Evolutionary conservation across 2,797 vertebrate species (phyloP), one percentile per base, ranked within the genome.

Genomic region (Nasua narica): DNA sequence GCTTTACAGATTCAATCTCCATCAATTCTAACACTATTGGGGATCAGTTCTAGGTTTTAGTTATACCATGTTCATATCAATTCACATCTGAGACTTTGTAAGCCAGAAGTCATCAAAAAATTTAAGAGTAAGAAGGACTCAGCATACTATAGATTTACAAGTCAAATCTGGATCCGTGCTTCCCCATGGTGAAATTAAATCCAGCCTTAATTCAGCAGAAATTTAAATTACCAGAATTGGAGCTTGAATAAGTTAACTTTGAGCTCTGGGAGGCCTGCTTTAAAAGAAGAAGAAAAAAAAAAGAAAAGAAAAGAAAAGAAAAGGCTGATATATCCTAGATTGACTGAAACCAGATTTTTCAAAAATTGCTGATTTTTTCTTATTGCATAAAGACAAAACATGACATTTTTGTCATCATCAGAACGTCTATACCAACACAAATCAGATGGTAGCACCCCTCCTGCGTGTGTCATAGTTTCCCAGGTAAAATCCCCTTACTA

Each of bases 131-230:
- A 96, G 85, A 52, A 96, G n/a, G n/a, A 91, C 4, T 93, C 74
- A 91, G 56, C n/a, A 72, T 70, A 58, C 37, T 54, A 58, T 65
- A 86, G n/a, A 81, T 96, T 93, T 95, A 86, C 81, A 92, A 67
- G 46, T 72, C 37, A 83, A 48, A 85, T 48, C 48, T 58, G 65
- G 32, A 18, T 87, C 25, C 87, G 1, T 72, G n/a, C 12, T 93
- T 91, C 72, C 92, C 79, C 27, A 60, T 87, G 77, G 90, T 90
- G 46, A 96, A 94, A 95, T 97, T 96, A 97, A 96, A 76, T 58
- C 13, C 46, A 72, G 1, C 16, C 76, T 97, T 95, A 90, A 92
- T 87, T 97, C 85, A 95, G 81, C 58, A 96, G 81, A 85, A 95
- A 92, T 93, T 93, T 88, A 82, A 96, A 85, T 74, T 43, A 88